Evolutionary conservation across 2,888 invertebrate genomes (phyloP).

Genomic region (Ichneumon xanthorius): DNA sequence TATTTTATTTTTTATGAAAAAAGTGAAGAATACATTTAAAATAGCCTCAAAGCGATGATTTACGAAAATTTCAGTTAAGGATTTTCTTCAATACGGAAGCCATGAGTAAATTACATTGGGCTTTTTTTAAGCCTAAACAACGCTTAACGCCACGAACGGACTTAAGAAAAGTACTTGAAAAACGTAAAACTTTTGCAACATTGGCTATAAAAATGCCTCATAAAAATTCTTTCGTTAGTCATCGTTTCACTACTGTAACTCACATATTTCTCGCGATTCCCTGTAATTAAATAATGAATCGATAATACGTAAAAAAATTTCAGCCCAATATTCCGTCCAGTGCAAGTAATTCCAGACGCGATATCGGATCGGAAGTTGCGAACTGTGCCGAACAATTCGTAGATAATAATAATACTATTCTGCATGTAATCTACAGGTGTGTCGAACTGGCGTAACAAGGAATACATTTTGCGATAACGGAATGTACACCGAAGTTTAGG

Average conservation of each 20-base stretch:
- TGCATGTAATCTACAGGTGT: neutral
- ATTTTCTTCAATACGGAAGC: no score
- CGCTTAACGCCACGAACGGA: no score
- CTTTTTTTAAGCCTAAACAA: no score
- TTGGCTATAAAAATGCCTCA: neutral
- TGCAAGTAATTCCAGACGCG: neutral
- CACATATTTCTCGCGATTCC: neutral
- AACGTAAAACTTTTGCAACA: no score
- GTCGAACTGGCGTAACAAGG: neutral
- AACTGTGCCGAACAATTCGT: neutral
- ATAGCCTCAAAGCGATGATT: no score
- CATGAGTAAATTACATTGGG: no score
- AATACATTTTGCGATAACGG: neutral
- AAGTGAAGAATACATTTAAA: no score
- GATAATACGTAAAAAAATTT: neutral
- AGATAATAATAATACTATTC: constrained; percentile 7
- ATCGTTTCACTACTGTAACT: no score
- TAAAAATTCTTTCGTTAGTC: neutral
- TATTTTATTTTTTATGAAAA: no score
- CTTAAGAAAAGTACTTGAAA: no score
- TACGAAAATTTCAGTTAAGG: no score
- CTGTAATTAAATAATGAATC: neutral
- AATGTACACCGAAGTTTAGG: neutral
- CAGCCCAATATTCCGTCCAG: neutral
- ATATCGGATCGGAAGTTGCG: neutral